A percentile compares a stretch with the other conserved stretches of the same genome.
Conservation (phyloP, 2,888 invertebrate species). For the Chorisops tibialis region DNA sequence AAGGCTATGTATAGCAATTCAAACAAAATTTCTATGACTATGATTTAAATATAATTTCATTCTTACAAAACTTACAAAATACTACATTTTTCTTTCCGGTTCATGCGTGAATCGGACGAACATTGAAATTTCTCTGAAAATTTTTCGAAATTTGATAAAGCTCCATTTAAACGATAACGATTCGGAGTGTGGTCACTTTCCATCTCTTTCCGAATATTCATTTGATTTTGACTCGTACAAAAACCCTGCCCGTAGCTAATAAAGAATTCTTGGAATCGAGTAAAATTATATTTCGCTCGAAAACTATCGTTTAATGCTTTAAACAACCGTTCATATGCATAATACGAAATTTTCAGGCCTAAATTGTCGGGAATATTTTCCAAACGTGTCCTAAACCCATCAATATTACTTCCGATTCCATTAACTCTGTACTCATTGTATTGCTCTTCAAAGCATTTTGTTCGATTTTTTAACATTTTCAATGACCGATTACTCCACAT, state of each 20-base stretch:
- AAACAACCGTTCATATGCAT: neutral
- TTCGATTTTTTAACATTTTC: neutral
- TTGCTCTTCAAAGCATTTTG: neutral
- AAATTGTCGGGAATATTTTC: slow-evolving; percentile 23
- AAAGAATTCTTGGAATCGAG: slow-evolving; percentile 13
- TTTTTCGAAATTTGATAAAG: slow-evolving; percentile 18
- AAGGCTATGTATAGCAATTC: too few species aligned
- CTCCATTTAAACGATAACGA: slow-evolving; percentile 20
- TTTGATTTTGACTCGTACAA: neutral
- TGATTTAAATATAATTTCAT: too few species aligned
- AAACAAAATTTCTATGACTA: too few species aligned
- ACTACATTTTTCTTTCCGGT: slow-evolving; percentile 20
- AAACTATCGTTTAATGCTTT: neutral
- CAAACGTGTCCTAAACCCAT: slow-evolving; percentile 8
- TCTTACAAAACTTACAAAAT: neutral
- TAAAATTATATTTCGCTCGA: neutral
- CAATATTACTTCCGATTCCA: neutral
- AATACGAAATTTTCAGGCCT: slow-evolving; percentile 10
- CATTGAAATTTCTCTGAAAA: slow-evolving; percentile 22
- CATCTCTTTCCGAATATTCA: neutral
- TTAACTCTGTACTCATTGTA: neutral
- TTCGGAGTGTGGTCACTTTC: slow-evolving; percentile 4
- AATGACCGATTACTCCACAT: neutral
- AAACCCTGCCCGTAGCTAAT: slow-evolving; percentile 11
- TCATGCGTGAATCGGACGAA: slow-evolving; percentile 17